Base-by-base conservation (phyloP, 2,888 invertebrate species). In the Sphaeridia pumilis region DNA sequence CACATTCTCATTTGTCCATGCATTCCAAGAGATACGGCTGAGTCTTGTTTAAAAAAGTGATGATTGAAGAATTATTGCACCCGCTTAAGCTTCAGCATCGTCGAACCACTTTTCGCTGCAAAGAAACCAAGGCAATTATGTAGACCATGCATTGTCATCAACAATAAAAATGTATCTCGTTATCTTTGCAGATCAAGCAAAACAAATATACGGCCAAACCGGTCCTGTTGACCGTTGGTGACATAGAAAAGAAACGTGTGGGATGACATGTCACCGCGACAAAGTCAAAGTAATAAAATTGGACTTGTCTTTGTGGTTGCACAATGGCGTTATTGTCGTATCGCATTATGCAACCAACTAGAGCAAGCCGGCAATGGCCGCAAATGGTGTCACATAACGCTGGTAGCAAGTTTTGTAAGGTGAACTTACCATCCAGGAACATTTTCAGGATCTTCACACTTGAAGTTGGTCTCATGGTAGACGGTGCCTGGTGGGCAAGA, bases 101-200 rank as follows among this genome's bases (percentile, higher is more conserved):
- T 79, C 79, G 70, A 77, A 81, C 73, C 76, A 81, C 69, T 80
- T 80, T 74, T 81, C 81, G 70, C 81, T 81, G 76, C 46, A 78
- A 79, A 63, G 55, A 54, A 47, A 47, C 38, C 52, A 58, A 53
- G 46, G 43, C 46, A 34, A 52, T 26, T 44, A n/a, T n/a, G 42
- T 45, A 54, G 31, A 31, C 7, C 31, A 14, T 31, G 14, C 10
- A 31, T 31, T 31, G 31, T 14, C n/a, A n/a, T n/a, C n/a, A n/a
- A n/a, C n/a, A n/a, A n/a, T n/a, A n/a, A n/a, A n/a, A n/a, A n/a
- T n/a, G n/a, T n/a, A n/a, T n/a, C n/a, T n/a, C n/a, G n/a, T n/a
- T n/a, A n/a, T n/a, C n/a, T n/a, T n/a, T n/a, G n/a, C n/a, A n/a
- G n/a, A n/a, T n/a, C n/a, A n/a, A n/a, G n/a, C n/a, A n/a, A n/a